Base-by-base conservation (phyloP, 1,140 invertebrate species). In the Metaphire vulgaris region DNA sequence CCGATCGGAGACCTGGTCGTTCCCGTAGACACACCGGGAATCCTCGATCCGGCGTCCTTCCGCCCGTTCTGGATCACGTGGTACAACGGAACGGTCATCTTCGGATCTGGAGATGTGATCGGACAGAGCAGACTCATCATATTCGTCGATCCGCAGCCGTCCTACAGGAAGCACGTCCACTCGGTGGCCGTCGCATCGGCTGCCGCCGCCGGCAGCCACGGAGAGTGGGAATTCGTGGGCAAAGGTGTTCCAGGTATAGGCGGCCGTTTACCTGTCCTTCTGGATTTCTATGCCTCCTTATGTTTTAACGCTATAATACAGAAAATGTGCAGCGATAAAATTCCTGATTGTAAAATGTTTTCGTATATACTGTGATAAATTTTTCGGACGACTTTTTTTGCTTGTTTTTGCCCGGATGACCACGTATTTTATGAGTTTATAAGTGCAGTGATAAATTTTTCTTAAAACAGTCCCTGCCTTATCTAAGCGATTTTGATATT, bases 41-140 rank as follows among this genome's bases (percentile, higher is more conserved):
- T 69, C n/a, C 67, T 69, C 2, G 67, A 69, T 31, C 67, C 67
- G 2, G 67, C 6, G 2, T 6, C 14, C 2, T 31, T 26, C n/a
- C n/a, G 67, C 2, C 14, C 67, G 31, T 69, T 69, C 67, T 69
- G 67, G 67, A 31, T 69, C 67, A 28, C 2, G 2, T 69, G 67
- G 67, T 6, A 12, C 6, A 56, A 56, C 41, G 41, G 41, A 56
- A 56, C 41, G 6, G 41, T 56, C 6, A 56, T 12, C 41, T 56
- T 56, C 41, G 41, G 41, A 56, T 56, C 41, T 56, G 41, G 41
- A 6, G 41, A 56, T 21, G 21, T 56, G 6, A 21, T 56, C 21
- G 41, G 41, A 6, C 41, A 56, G 21, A 56, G 41, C 41, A 56
- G 41, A 56, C 41, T 56, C 6, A 6, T 56, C 6, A 56, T 6